Evolutionary conservation across 2,888 invertebrate species (phyloP), one percentile per base, ranked within the genome.

Genomic region (Ophion slaviceki): DNA sequence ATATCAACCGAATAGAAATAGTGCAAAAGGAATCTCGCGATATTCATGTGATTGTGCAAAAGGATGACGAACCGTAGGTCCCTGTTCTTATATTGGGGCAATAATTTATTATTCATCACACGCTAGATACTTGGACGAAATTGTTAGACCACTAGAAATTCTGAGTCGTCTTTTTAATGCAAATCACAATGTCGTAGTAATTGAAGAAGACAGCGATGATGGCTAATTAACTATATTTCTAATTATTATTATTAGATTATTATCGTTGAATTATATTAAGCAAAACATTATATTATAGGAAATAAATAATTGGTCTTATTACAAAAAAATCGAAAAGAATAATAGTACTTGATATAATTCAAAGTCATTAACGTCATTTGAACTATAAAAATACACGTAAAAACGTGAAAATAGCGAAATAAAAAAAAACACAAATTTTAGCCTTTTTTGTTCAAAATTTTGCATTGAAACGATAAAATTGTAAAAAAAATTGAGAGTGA

Each of bases 1-100:
- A 28, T 86, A 85, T 66, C 59, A 66, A 47, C 74, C 86, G 32
- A 67, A 87, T 71, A 28, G 64, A n/a, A 86, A 74, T 24, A 75
- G 59, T 32, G 66, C 62, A 57, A 62, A 45, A 28, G 84, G 84
- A n/a, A 88, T 87, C 59, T 66, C 32, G 32, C 62, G 84, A 64
- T 87, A 87, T 76, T 70, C 36, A 20, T 88, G 87, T 76, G 85
- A 88, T 81, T 88, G 87, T 79, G 71, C 86, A 17, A 88, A 88
- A 78, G 85, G 88, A 17, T 61, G 66, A 11, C 78, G 86, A 47
- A 88, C 86, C 20, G 86, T 88, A 61, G 87, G 86, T 11, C 88
- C 86, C 66, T 88, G 88, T 53, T 84, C 84, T 14, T 88, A 88
- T 67, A 80, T 88, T 53, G 88, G 86, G 28, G 75, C 86, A 0